Conservation (phyloP, 64 coral and sea anemone genomes). For the Hydrozoanthus tunicans region DNA sequence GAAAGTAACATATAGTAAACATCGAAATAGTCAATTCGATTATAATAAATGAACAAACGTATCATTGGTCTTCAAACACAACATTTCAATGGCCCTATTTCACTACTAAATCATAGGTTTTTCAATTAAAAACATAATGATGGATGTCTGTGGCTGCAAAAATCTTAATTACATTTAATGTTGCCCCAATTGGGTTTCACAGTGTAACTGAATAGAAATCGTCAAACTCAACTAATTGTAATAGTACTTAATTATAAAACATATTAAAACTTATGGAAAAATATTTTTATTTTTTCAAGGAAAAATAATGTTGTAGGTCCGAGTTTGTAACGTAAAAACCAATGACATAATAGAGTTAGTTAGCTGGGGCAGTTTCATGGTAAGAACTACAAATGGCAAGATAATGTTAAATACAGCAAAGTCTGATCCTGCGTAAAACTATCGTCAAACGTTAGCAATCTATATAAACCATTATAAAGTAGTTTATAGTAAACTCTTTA, state of each 20-base stretch:
- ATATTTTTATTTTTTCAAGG: not conserved
- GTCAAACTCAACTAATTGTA: constrained; percentile 2
- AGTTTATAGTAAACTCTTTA: not conserved
- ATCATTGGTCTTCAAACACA: constrained; percentile 30
- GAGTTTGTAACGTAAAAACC: not conserved
- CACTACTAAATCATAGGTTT: not conserved
- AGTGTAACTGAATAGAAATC: not conserved
- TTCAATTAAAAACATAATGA: constrained; percentile 9
- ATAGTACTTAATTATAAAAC: not conserved
- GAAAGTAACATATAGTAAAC: constrained; percentile 24
- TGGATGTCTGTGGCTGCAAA: not conserved
- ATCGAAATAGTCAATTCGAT: not conserved
- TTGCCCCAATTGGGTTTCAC: not conserved
- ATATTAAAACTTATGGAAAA: not conserved
- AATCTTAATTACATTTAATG: not conserved
- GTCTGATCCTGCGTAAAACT: not conserved
- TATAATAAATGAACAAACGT: constrained; percentile 16
- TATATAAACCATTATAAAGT: not conserved
- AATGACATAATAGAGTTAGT: not conserved
- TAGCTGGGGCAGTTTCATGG: not conserved
- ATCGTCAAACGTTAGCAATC: not conserved
- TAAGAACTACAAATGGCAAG: not conserved
- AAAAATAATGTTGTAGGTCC: not conserved
- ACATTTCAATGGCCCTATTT: constrained; percentile 19
- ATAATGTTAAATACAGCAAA: not conserved